Evolutionary conservation across 2,113 vertebrate species (phyloP).

Genomic region (Prunella himalayana): DNA sequence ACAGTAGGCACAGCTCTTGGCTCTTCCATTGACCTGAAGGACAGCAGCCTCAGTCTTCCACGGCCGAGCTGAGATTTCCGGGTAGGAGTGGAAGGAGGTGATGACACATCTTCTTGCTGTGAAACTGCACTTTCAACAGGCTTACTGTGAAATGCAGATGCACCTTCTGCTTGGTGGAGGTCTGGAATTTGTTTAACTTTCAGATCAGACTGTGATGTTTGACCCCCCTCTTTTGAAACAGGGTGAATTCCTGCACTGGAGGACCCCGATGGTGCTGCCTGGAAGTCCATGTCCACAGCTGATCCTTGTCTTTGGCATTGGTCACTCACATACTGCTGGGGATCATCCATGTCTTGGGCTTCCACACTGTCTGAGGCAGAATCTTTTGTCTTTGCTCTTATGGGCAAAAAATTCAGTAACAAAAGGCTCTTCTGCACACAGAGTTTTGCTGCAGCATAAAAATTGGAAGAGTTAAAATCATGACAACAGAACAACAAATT

Average conservation of each 20-base stretch:
- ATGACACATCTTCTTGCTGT: constrained; percentile 71
- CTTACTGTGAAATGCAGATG: constrained; percentile 16
- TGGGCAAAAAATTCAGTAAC: constrained; percentile 82
- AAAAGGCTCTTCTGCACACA: constrained; percentile 92
- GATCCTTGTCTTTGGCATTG: constrained; percentile 60
- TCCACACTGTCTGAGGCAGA: not conserved
- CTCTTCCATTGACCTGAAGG: constrained; percentile 90
- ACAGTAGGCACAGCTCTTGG: constrained; percentile 76
- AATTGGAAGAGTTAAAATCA: not conserved
- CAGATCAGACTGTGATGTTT: not conserved
- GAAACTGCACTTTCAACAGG: constrained; percentile 69
- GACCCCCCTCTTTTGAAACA: not conserved
- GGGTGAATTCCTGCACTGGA: not conserved
- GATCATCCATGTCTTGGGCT: constrained; percentile 12
- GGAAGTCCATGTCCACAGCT: constrained; percentile 80
- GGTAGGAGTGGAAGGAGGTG: constrained; percentile 82
- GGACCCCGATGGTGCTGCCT: constrained; percentile 38
- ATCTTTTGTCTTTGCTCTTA: constrained; percentile 53
- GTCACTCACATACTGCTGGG: not conserved
- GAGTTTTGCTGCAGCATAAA: constrained; percentile 78
- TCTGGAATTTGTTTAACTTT: not conserved
- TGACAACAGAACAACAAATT: fast-evolving
- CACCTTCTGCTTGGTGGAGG: constrained; percentile 1
- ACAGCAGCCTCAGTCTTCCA: constrained; percentile 90
- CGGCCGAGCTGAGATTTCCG: constrained; percentile 82